Conservation (phyloP, 2,797 vertebrate species). For the Adelosebastes latens region DNA sequence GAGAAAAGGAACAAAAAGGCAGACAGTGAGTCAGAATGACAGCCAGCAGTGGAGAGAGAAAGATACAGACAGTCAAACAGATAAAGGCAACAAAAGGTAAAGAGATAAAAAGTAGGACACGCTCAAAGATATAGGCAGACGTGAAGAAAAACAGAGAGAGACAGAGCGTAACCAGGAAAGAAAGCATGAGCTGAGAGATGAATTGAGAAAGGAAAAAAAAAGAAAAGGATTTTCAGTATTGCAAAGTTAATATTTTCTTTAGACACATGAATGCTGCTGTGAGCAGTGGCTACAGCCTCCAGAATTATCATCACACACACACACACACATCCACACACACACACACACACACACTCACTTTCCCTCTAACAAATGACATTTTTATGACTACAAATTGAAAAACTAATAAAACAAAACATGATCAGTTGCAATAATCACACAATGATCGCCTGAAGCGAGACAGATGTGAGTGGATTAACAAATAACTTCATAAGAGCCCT, state of each 20-base stretch:
- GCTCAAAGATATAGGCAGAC: background rate
- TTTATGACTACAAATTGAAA: conserved; percentile 1
- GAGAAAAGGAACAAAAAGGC: background rate
- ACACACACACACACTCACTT: background rate
- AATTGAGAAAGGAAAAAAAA: background rate
- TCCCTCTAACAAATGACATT: background rate
- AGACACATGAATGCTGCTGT: conserved; percentile 2
- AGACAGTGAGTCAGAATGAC: conserved; percentile 22
- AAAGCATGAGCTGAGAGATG: background rate
- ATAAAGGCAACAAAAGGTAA: conserved; percentile 12
- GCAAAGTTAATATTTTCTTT: conserved; percentile 5
- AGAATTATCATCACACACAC: background rate
- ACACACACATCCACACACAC: background rate
- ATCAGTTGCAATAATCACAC: background rate
- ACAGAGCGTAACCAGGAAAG: background rate
- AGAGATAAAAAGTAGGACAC: conserved; percentile 18
- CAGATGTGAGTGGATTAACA: background rate
- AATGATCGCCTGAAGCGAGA: background rate
- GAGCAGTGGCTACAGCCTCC: background rate
- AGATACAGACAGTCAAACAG: background rate
- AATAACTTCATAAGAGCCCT: background rate
- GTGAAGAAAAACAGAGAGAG: background rate
- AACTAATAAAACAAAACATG: conserved; percentile 1
- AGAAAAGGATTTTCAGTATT: background rate
- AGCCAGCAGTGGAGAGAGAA: background rate